Evolutionary conservation across 2,797 vertebrate species (phyloP).

Genomic region (Caiman crocodilus): DNA sequence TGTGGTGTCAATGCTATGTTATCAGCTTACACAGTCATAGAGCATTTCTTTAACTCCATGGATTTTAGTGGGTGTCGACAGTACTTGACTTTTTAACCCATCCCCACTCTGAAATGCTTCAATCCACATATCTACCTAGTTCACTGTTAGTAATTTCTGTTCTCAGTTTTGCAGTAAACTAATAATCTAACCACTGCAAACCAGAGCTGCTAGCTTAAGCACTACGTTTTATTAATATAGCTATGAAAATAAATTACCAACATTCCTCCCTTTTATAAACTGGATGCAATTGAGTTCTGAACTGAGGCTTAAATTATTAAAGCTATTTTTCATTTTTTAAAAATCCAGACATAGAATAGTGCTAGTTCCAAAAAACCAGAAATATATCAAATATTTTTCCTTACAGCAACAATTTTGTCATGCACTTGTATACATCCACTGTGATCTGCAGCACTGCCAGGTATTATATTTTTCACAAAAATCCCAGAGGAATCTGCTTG

Average conservation of each 20-base stretch:
- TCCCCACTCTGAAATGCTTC: constrained; percentile 49
- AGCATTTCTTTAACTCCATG: constrained; percentile 1
- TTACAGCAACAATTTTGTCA: constrained; percentile 93
- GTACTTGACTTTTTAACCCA: constrained; percentile 41
- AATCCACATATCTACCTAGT: constrained; percentile 44
- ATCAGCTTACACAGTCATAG: constrained; percentile 15
- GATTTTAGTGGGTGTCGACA: constrained; percentile 18
- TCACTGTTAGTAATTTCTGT: constrained; percentile 46
- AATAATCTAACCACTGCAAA: constrained; percentile 52
- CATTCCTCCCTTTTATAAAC: constrained; percentile 29
- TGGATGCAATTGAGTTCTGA: background rate
- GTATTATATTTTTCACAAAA: constrained; percentile 93
- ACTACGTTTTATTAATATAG: background rate
- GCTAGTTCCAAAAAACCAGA: background rate
- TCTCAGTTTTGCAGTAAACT: constrained; percentile 42
- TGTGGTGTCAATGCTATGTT: background rate
- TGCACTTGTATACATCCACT: constrained; percentile 90
- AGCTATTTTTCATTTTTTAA: background rate
- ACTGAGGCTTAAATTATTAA: background rate
- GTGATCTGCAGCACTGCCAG: constrained; percentile 93
- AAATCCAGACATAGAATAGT: background rate
- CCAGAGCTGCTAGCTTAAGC: constrained; percentile 30
- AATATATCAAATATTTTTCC: constrained; percentile 53
- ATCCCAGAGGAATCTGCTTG: constrained; percentile 90
- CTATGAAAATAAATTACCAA: background rate